Base-by-base conservation (phyloP, 2,113 vertebrate genomes). In the Helogale parvula region DNA sequence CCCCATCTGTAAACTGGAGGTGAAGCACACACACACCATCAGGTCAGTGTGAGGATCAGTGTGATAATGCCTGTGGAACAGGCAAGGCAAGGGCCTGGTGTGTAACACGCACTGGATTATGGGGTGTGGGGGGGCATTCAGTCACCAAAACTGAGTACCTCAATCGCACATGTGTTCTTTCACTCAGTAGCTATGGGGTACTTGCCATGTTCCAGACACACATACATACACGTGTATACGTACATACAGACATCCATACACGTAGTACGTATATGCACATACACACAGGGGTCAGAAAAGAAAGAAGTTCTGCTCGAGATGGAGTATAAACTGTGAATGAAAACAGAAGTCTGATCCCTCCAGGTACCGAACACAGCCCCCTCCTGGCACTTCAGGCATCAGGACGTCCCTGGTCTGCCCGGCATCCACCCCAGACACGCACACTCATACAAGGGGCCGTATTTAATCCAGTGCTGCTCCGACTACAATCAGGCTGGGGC, bases 271-370 rank as follows among this genome's bases (percentile, higher is more conserved):
- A 57, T 31, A 52, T 33, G 17, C 1, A 35, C 2, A n/a, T 0
- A 72, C 8, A 77, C 25, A 80, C 13, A 72, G 3, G 86, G 33
- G 47, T 9, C 3, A 82, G 6, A 92, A 45, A 90, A 45, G 8
- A 74, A 72, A 82, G 60, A 63, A 50, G 21, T 21, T 87, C 84
- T 41, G 60, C 31, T 94, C 14, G 16, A 66, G 23, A 84, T 2
- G 2, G 29, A 80, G 25, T 33, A 2, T 35, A 92, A 69, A 57
- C 19, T 38, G 16, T 35, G 88, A 52, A 65, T 33, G 50, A 23
- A 95, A 93, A 83, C 16, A 60, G 63, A 96, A 82, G 25, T n/a
- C 63, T 84, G 45, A 66, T 17, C 81, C 87, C 45, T 71, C 86
- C 79, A 82, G n/a, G 65, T 93, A 90, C 4, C 41, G 57, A 85